Percentiles rank a stretch among this genome's conserved stretches.
Evolutionary conservation across 2,113 vertebrate species (phyloP).

Genomic region (Lethenteron camtschaticum): DNA sequence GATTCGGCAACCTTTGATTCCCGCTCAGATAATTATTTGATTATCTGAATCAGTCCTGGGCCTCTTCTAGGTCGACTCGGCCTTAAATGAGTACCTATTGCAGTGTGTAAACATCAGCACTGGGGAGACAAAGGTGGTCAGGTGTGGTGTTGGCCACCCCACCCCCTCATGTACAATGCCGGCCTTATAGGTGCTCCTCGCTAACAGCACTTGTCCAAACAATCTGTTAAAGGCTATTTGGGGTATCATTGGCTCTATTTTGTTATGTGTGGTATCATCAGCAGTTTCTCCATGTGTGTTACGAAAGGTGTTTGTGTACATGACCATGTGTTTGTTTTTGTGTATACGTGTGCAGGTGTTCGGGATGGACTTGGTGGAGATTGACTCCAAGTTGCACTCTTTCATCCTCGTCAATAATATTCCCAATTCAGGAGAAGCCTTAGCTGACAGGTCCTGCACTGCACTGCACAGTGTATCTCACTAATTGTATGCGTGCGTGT

Average conservation of each 20-base stretch:
- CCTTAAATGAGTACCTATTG: too few species aligned
- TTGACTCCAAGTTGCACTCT: constrained; percentile 40
- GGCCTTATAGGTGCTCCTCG: not conserved
- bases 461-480: not conserved
- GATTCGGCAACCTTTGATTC: too few species aligned
- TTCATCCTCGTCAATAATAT: constrained; percentile 53
- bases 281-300: not conserved
- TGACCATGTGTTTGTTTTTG: not conserved
- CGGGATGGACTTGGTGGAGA: constrained; percentile 51
- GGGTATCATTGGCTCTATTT: too few species aligned
- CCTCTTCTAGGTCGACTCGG: too few species aligned
- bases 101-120: too few species aligned
- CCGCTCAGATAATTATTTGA: too few species aligned
- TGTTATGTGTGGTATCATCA: not conserved
- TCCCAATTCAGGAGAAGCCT: not conserved
- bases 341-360: constrained; percentile 33
- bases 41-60: too few species aligned
- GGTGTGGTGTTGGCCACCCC: not conserved
- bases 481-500: not conserved
- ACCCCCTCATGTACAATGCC: not conserved
- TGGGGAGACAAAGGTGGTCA: too few species aligned
- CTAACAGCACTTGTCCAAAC: not conserved
- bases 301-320: not conserved
- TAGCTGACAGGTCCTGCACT: not conserved
- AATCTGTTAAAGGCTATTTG: not conserved